phyloP scores from a whole-genome alignment of 2,888 invertebrate species.

The Scotopteryx bipunctaria region DNA sequence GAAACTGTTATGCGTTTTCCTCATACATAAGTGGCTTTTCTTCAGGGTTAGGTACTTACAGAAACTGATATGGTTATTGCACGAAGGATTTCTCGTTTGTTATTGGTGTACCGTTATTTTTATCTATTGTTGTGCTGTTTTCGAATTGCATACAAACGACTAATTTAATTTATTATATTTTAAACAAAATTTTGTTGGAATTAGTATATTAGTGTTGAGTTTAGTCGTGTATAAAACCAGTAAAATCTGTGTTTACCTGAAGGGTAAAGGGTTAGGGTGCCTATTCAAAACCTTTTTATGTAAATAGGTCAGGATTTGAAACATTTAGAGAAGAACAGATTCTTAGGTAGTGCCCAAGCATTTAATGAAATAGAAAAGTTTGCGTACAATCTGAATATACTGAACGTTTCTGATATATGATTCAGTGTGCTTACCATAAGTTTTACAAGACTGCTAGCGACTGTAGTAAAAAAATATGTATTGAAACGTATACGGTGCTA shows the following conservation, averaged over 20 bases:
- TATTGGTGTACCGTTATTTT: conserved; percentile 17
- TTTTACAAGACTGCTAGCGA: too few relatives aligned
- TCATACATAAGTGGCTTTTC: conserved; percentile 22
- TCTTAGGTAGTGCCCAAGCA: too few relatives aligned
- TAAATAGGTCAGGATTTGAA: conserved; percentile 1
- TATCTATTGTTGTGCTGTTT: conserved; percentile 11
- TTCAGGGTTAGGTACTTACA: conserved; percentile 20
- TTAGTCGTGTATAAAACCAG: too few relatives aligned
- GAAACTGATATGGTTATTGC: conserved; percentile 34
- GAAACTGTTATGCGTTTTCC: conserved; percentile 25
- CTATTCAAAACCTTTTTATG: conserved; percentile 5
- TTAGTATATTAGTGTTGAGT: background rate
- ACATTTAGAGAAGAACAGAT: background rate
- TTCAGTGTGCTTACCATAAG: too few relatives aligned
- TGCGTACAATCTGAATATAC: too few relatives aligned
- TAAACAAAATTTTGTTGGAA: background rate
- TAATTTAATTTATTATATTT: background rate
- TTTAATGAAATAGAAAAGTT: too few relatives aligned
- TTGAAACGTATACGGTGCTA: too few relatives aligned
- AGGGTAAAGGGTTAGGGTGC: background rate
- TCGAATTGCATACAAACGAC: conserved; percentile 1
- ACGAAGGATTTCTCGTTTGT: conserved; percentile 21
- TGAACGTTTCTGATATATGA: too few relatives aligned
- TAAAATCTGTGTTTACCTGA: background rate
- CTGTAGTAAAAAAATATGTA: too few relatives aligned